Percentiles rank a stretch among this genome's conserved stretches.
Evolutionary conservation across 2,797 vertebrate species (phyloP).

Genomic region (Pantherophis alleghaniensis): DNA sequence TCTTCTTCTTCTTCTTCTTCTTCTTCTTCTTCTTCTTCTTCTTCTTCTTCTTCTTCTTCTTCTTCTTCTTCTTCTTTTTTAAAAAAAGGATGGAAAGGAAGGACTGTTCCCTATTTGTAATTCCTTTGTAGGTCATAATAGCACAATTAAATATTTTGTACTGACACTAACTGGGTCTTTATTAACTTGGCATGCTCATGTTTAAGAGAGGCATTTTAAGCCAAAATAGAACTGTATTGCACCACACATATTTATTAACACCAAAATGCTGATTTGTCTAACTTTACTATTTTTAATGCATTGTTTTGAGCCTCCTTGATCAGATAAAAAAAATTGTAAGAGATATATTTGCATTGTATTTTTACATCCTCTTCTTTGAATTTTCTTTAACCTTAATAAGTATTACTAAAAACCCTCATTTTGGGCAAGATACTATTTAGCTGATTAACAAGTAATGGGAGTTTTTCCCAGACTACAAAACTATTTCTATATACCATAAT

Average conservation of each 20-base stretch:
- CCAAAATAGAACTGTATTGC: background rate
- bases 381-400: background rate
- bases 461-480: background rate
- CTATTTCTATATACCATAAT: background rate
- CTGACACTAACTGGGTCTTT: background rate
- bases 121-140: background rate
- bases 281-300: background rate
- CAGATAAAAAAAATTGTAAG: background rate
- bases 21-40: background rate
- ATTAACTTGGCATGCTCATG: background rate
- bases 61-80: too few species aligned
- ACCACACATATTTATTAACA: background rate
- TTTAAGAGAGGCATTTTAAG: background rate
- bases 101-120: background rate
- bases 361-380: background rate
- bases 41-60: too few species aligned
- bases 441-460: background rate
- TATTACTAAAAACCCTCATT: background rate
- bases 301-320: background rate
- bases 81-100: background rate
- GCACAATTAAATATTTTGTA: background rate
- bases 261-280: background rate
- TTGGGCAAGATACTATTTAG: background rate
- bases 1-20: too few species aligned
- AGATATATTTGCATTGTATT: background rate